These are phyloP conservation scores for Phrynocephalus versicolor DNA, from an alignment of 2,113 vertebrate genomes.

Conservation along the genomic window DNA sequence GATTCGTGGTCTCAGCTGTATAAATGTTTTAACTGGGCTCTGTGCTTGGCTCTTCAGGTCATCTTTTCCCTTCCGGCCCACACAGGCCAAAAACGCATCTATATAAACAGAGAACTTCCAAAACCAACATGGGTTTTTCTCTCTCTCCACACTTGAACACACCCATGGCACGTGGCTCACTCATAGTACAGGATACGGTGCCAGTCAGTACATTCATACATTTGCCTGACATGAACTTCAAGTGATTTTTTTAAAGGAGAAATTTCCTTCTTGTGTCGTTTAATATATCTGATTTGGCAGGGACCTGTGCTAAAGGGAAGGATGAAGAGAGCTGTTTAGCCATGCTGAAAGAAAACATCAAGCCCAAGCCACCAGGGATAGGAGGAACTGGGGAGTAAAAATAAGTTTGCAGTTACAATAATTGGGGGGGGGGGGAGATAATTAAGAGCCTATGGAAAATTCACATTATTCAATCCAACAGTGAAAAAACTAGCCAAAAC, in stretches of 20 bases:
- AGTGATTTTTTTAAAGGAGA: conserved; percentile 32
- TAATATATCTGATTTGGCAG: conserved; percentile 43
- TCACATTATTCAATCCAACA: background rate
- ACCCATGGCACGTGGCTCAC: conserved; percentile 60
- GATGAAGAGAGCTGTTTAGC: conserved; percentile 31
- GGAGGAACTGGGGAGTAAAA: background rate
- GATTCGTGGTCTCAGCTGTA: conserved; percentile 69
- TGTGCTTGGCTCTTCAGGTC: conserved; percentile 62
- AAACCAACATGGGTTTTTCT: conserved; percentile 61
- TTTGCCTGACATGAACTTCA: conserved; percentile 58
- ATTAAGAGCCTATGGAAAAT: conserved; percentile 15
- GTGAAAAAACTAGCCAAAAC: too few species aligned
- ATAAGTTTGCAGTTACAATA: background rate
- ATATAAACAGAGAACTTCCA: conserved; percentile 59
- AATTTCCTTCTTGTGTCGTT: background rate
- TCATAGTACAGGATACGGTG: conserved; percentile 40
- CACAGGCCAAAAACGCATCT: conserved; percentile 64
- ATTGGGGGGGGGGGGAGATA: background rate
- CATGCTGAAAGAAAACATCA: conserved; percentile 36
- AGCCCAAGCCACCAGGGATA: background rate
- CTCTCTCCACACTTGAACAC: conserved; percentile 55
- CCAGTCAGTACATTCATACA: conserved; percentile 50
- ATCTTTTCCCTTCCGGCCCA: conserved; percentile 61
- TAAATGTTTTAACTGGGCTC: conserved; percentile 73
- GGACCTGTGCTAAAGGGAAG: conserved; percentile 34